Evolutionary conservation across 2,113 vertebrate genomes (phyloP), one percentile per base, ranked within the genome.

Genomic region (Scalopus aquaticus): DNA sequence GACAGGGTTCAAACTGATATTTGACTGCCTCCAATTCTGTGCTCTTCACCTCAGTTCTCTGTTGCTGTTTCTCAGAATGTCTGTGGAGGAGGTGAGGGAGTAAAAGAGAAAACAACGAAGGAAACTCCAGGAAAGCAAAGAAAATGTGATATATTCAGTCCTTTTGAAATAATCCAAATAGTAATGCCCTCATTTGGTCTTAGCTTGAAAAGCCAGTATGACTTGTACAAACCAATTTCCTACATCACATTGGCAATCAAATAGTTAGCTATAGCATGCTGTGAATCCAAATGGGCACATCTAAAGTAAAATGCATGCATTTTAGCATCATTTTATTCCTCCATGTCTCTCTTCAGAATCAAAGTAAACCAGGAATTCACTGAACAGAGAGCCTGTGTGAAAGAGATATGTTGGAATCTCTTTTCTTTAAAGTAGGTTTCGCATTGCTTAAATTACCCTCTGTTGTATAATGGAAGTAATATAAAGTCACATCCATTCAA

Each of bases 391-490:
- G 39, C 17, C 85, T 77, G 60, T 56, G 32, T 93, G 82, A 72
- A 96, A 93, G 74, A 60, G 81, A 94, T 65, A 90, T 20, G 88
- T 91, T 96, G 82, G n/a, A 80, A 87, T 80, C 5, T 80, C 6
- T 96, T 85, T 95, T 94, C 87, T 65, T n/a, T 73, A 87, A 97
- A 96, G 92, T 67, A 96, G 84, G 26, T 94, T 97, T 97, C 88
- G 89, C 0, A 1, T 32, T 62, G 22, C 64, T 97, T 79, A 95
- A 89, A 91, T 90, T 97, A 83, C 35, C 19, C 81, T 95, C 56
- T 95, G 42, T 84, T 88, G 65, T 95, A 49, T 88, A 96, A 82
- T 97, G 80, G 51, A 97, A 97, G 58, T 93, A 94, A 96, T 95
- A 94, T 64, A 94, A 82, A 82, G 28, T 76, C 76, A 46, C 56